Evolutionary conservation across 2,888 invertebrate species (phyloP), one percentile per base, ranked within the genome.

Genomic region (Spisula subtruncata): DNA sequence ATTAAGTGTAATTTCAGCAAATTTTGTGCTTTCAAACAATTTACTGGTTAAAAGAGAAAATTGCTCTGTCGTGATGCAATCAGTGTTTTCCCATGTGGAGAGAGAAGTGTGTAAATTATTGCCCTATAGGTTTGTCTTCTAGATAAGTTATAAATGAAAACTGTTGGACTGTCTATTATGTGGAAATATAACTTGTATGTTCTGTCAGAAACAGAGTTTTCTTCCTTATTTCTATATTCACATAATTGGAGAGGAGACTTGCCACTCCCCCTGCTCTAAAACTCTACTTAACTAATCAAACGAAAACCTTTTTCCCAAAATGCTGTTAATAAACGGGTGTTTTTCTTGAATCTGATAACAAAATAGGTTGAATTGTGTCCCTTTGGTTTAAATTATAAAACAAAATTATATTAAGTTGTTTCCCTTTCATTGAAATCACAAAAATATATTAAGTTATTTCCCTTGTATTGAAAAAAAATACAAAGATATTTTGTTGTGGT

Each of bases 21-120:
- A 88, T 90, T 90, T 89, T 89, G 89, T 89, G 92, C 92, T 92
- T 92, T 92, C 92, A 92, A 92, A 92, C 92, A 92, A 92, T 92
- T 90, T 90, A 90, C 84, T 92, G 90, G 90, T 90, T 88, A 92
- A 92, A 90, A 89, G 90, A 89, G 92, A 90, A 92, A 88, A 92
- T 90, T 91, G 89, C 83, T 81, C 82, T 91, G 88, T 83, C 90
- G 86, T 86, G 88, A 91, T 87, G 88, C 79, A 90, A 91, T 91
- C 90, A 90, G 88, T 83, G 87, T 89, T 86, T 89, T 90, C 84
- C 88, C 83, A 88, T 79, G 91, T 88, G 89, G 89, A 88, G 89
- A 87, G 79, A 56, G 54, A 71, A 46, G 25, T 48, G 71, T 29
- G 89, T 89, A 86, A 91, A 88, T 89, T 91, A 91, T 89, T 84